These are phyloP conservation scores for Lamprologus ornatipinnis DNA, from an alignment of 2,113 vertebrate genomes.

Conservation along the genomic window DNA sequence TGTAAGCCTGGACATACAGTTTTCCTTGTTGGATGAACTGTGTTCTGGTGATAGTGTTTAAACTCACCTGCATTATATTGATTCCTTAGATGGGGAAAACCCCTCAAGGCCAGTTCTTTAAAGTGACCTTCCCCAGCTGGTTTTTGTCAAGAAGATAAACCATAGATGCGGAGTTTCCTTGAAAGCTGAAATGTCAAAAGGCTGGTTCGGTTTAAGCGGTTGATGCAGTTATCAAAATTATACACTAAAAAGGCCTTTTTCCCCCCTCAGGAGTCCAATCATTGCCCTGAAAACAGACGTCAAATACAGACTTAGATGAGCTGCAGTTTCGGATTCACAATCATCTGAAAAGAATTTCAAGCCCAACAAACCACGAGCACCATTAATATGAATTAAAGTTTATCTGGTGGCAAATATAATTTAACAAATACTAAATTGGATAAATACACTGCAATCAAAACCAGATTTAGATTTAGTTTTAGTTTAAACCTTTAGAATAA, in stretches of 20 bases:
- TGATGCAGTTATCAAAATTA: conserved; percentile 23
- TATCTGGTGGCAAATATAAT: not conserved
- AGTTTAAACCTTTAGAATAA: not conserved
- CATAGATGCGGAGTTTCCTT: conserved; percentile 26
- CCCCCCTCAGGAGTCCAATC: not conserved
- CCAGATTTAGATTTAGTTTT: not conserved
- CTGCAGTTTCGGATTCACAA: not conserved
- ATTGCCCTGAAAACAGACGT: not conserved
- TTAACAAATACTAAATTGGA: not conserved
- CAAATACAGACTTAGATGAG: not conserved
- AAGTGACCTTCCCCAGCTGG: conserved; percentile 59
- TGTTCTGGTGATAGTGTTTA: not conserved
- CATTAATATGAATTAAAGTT: not conserved
- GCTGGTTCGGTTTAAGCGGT: conserved; percentile 23
- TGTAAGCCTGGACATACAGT: not conserved
- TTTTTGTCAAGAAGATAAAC: conserved; percentile 64
- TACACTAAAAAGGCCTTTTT: not conserved
- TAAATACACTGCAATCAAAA: not conserved
- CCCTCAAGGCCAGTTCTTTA: conserved; percentile 58
- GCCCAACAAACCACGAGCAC: not conserved
- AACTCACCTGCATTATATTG: conserved; percentile 57
- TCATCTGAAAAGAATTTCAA: not conserved
- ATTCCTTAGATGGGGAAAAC: conserved; percentile 34
- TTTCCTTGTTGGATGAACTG: not conserved
- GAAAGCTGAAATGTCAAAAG: conserved; percentile 49